Evolutionary conservation across 2,888 invertebrate genomes (phyloP), one percentile per base, ranked within the genome.

Genomic region (Netelia melanura): DNA sequence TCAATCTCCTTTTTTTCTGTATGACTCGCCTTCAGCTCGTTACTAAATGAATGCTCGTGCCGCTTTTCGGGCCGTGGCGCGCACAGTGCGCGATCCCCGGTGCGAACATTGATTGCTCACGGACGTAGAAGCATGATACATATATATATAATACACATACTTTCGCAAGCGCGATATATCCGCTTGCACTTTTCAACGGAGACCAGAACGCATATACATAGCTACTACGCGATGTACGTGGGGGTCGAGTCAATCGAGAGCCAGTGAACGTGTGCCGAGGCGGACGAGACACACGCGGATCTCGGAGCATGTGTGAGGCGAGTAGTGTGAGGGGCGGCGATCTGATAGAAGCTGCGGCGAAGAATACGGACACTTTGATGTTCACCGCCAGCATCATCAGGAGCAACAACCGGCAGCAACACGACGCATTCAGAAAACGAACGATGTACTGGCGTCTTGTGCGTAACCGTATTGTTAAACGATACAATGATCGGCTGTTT

Each of bases 341-440:
- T 87, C 79, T 90, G 89, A 90, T 89, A 90, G 89, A 91, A 88
- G 89, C 86, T 87, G 76, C 67, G 62, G 68, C 68, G 72, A 84
- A 68, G 72, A 77, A 74, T 84, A 64, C 68, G 87, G 83, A 62
- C 64, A 83, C 91, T 91, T 91, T 91, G 91, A 91, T 90, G 87
- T 91, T 89, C 76, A 84, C 91, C 91, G 91, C 88, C 85, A 82
- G 87, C 80, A 64, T 72, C 72, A 77, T 74, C 84, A 74, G 72
- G 68, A 81, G 76, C 58, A 84, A 58, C 64, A 61, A 71, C 38
- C 65, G 38, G 25, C 72, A 67, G 65, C 58, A 52, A 54, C 11
- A 56, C 43, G 48, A 30, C 25, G 78, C 44, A 52, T 70, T 44
- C 58, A 62, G 72, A 58, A 23, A 68, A 72, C 14, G 10, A 79